These are phyloP conservation scores for Baronia brevicornis DNA, from an alignment of 2,888 invertebrate species.

Conservation along the genomic window DNA sequence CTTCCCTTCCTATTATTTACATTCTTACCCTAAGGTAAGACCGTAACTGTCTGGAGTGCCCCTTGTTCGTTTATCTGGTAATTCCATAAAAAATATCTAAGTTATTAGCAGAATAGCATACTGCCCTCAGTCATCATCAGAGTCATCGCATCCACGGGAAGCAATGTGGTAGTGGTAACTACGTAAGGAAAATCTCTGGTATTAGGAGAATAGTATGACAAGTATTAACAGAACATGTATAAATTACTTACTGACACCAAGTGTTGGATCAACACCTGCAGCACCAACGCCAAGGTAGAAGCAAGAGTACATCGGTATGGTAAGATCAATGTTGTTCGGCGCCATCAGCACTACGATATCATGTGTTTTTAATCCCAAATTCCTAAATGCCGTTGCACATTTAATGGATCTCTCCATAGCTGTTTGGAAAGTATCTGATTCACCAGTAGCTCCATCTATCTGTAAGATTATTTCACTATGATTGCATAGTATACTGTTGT, in stretches of 20 bases:
- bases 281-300: conserved; percentile 43
- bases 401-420: conserved; percentile 35
- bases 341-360: conserved; percentile 58
- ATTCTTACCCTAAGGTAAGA: too few species aligned
- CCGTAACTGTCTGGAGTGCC: too few species aligned
- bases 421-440: conserved; percentile 41
- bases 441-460: conserved; percentile 42
- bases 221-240: too few species aligned
- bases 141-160: too few species aligned
- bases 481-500: conserved; percentile 4
- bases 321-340: conserved; percentile 45
- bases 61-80: too few species aligned
- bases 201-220: too few species aligned
- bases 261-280: conserved; percentile 28
- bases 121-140: too few species aligned
- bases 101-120: too few species aligned
- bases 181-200: too few species aligned
- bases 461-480: conserved; percentile 16
- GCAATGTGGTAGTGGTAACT: too few species aligned
- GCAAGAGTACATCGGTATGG: conserved; percentile 51
- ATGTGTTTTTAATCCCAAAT: conserved; percentile 37
- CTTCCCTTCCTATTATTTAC: too few species aligned
- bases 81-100: too few species aligned
- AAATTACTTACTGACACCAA: conserved; percentile 31
- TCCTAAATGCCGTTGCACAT: conserved; percentile 41